These are phyloP conservation scores for Scolanthus callimorphus DNA, from an alignment of 92 coral and sea anemone species.

Conservation along the genomic window DNA sequence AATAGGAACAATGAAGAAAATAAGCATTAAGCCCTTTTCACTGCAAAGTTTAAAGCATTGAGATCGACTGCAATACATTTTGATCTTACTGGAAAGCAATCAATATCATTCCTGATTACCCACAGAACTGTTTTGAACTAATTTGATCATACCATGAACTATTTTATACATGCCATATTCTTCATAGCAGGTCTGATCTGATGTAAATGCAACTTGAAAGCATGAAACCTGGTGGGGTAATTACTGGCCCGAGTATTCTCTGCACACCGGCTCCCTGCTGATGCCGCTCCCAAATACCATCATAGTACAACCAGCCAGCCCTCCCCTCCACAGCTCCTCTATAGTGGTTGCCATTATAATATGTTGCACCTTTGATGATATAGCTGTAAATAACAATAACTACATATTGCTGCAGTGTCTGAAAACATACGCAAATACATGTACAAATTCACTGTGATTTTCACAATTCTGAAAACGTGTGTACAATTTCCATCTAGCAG, in stretches of 20 bases:
- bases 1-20: too few species aligned
- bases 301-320: slow-evolving; percentile 37
- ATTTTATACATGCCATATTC: too few species aligned
- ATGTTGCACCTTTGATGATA: slow-evolving; percentile 28
- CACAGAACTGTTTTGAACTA: too few species aligned
- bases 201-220: slow-evolving; percentile 44
- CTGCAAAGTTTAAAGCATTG: too few species aligned
- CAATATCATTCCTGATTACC: too few species aligned
- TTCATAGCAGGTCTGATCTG: slow-evolving; percentile 8
- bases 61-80: too few species aligned
- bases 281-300: slow-evolving; percentile 24
- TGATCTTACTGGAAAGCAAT: too few species aligned
- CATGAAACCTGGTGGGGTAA: slow-evolving; percentile 41
- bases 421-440: not conserved
- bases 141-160: too few species aligned
- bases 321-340: slow-evolving; percentile 43
- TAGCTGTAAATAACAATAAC: slow-evolving; percentile 18
- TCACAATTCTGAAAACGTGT: slow-evolving; percentile 5
- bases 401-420: slow-evolving; percentile 2
- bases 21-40: too few species aligned
- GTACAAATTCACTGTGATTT: not conserved
- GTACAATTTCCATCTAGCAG: not conserved
- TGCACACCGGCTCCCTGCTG: slow-evolving; percentile 21
- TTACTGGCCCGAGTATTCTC: slow-evolving; percentile 13
- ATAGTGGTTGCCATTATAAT: slow-evolving; percentile 19